Percentiles rank a stretch among this genome's conserved stretches.
These are phyloP conservation scores for Cylas formicarius DNA, from an alignment of 1,140 invertebrate genomes.

Conservation along the genomic window DNA sequence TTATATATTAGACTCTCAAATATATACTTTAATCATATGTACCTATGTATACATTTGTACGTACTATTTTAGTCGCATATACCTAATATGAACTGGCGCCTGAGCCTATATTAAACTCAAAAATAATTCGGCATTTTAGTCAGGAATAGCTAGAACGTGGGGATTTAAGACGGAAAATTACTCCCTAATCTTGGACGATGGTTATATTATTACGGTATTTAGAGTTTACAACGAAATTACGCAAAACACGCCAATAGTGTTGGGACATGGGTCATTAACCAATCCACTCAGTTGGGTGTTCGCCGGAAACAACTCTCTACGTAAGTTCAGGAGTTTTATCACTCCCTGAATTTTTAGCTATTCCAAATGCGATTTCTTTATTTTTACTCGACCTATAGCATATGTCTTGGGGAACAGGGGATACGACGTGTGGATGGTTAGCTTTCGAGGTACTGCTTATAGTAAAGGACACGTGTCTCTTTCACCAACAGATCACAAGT, in stretches of 20 bases:
- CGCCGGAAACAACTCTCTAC: neutral
- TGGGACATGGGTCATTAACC: neutral
- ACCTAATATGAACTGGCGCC: too few relatives aligned
- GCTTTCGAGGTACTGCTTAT: slow-evolving; percentile 8
- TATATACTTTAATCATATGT: too few relatives aligned
- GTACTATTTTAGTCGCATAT: too few relatives aligned
- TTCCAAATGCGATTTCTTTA: neutral
- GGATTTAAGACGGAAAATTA: slow-evolving; percentile 1
- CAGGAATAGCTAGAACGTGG: neutral
- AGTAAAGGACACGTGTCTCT: slow-evolving; percentile 11
- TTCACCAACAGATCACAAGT: slow-evolving; percentile 2
- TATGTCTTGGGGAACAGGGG: slow-evolving; percentile 11
- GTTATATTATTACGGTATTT: neutral
- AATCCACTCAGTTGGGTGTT: neutral
- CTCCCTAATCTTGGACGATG: neutral
- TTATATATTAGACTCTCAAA: too few relatives aligned
- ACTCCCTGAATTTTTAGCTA: too few relatives aligned
- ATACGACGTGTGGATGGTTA: slow-evolving; percentile 17
- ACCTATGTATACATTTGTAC: too few relatives aligned
- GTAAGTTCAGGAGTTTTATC: too few relatives aligned
- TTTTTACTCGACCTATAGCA: slow-evolving; percentile 4
- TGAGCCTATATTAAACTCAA: too few relatives aligned
- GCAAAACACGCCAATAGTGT: neutral
- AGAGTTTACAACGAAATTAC: neutral
- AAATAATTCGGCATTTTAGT: too few relatives aligned